phyloP scores from a whole-genome alignment of 2,797 vertebrate species.

The Muscicapa comitata region DNA sequence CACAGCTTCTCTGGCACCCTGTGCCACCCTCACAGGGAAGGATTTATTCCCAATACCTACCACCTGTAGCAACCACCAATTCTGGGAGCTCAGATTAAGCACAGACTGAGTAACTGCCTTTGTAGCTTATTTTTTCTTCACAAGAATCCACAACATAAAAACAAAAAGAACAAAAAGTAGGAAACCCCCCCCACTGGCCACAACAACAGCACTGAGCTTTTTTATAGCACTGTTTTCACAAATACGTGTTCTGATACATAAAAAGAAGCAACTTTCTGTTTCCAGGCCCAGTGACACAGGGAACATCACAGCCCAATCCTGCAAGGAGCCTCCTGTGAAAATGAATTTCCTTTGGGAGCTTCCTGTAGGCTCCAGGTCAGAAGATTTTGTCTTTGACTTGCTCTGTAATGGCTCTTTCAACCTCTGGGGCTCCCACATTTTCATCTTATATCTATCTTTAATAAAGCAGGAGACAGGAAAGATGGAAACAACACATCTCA shows the following conservation, averaged over 20 bases:
- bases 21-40: neutral
- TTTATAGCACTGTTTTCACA: neutral
- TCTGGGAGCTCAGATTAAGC: neutral
- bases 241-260: neutral
- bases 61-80: neutral
- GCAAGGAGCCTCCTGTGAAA: neutral
- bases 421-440: neutral
- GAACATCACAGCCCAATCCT: neutral
- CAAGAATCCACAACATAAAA: neutral
- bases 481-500: neutral
- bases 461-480: conserved; percentile 29
- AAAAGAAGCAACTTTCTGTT: neutral
- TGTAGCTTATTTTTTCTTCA: neutral
- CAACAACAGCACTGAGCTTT: neutral
- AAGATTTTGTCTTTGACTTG: neutral
- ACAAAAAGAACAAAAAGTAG: neutral
- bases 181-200: neutral
- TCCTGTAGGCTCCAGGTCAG: neutral
- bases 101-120: neutral
- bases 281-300: neutral
- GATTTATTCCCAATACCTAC: neutral
- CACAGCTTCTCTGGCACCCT: neutral
- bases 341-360: neutral
- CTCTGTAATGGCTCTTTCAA: neutral
- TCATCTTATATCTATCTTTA: conserved; percentile 32